These are phyloP conservation scores for Apaloderma vittatum DNA, from an alignment of 2,113 vertebrate species.

Conservation along the genomic window DNA sequence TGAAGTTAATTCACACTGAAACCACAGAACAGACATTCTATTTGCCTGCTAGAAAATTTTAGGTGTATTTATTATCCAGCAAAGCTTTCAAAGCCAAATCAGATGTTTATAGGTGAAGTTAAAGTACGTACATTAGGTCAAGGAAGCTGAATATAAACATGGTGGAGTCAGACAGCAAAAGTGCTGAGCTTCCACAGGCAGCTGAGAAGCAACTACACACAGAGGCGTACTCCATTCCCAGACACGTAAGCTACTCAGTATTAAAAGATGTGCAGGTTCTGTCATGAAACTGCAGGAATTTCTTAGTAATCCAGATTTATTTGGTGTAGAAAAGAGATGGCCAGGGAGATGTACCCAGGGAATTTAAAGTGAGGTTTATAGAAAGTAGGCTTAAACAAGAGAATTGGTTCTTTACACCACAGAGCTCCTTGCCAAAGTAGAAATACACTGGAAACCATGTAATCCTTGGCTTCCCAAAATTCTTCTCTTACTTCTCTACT, in stretches of 20 bases:
- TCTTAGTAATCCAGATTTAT: background rate
- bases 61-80: background rate
- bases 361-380: background rate
- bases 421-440: background rate
- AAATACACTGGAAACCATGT: background rate
- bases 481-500: background rate
- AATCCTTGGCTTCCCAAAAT: background rate
- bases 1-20: background rate
- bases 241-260: background rate
- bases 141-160: background rate
- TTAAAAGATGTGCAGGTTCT: background rate
- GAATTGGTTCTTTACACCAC: background rate
- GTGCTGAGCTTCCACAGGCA: background rate
- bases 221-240: background rate
- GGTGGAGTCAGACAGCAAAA: background rate
- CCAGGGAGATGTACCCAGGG: background rate
- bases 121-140: background rate
- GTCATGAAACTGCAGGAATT: background rate
- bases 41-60: background rate
- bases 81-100: background rate
- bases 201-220: background rate
- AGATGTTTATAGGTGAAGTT: background rate
- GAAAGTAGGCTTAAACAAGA: background rate
- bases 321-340: background rate
- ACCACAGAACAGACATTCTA: background rate